Evolutionary conservation across 1,140 invertebrate genomes (phyloP).

Genomic region (Pseudomyrmex cubaensis): DNA sequence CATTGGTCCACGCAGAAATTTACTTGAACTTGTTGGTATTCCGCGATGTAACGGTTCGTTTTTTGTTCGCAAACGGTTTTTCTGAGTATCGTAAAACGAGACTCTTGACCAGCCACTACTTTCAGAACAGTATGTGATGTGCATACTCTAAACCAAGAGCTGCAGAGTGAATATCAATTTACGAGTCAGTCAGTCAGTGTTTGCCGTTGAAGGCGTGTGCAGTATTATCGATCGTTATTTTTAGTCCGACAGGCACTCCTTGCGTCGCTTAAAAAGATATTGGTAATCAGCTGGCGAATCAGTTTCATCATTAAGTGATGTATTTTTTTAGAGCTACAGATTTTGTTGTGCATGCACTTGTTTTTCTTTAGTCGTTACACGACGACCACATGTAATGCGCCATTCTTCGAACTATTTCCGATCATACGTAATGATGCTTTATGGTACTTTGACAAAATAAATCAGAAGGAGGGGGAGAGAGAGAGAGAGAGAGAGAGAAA

Average conservation of each 20-base stretch:
- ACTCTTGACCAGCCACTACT: slow-evolving; percentile 14
- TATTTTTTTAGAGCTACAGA: not conserved
- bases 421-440: not conserved
- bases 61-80: not conserved
- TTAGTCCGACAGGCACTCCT: not conserved
- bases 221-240: slow-evolving; percentile 3
- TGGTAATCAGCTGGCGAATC: not conserved
- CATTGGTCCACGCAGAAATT: too few relatives aligned
- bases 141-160: slow-evolving; percentile 6
- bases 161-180: slow-evolving; percentile 9
- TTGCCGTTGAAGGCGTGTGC: slow-evolving; percentile 3
- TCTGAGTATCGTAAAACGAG: slow-evolving; percentile 13
- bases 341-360: too few relatives aligned
- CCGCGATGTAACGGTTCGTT: not conserved
- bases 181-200: not conserved
- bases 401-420: not conserved
- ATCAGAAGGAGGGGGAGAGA: not conserved
- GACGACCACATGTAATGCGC: too few relatives aligned
- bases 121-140: not conserved
- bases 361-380: too few relatives aligned
- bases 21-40: too few relatives aligned
- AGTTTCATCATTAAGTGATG: not conserved
- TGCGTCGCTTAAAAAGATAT: not conserved
- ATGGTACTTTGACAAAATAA: not conserved
- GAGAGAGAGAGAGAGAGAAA: not conserved